These are phyloP conservation scores for Heliconius melpomene DNA, from an alignment of 1,140 invertebrate species.

Conservation along the genomic window DNA sequence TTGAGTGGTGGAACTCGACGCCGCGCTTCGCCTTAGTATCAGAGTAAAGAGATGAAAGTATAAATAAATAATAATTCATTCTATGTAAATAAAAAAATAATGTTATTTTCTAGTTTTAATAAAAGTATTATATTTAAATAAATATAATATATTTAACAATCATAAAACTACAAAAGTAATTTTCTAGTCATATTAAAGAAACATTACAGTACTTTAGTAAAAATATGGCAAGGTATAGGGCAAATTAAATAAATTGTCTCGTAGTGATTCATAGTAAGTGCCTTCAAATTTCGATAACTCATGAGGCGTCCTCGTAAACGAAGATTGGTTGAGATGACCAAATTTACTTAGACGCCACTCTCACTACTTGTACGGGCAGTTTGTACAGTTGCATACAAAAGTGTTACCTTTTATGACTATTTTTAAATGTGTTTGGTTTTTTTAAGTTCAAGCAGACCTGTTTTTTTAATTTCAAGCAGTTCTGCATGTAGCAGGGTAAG, in stretches of 20 bases:
- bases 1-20: no score
- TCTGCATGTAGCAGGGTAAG: no score
- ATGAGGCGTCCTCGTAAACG: slow-evolving; percentile 67
- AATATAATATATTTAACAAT: no score
- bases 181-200: not conserved
- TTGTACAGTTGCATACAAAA: slow-evolving; percentile 50
- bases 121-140: no score
- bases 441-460: no score
- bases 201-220: slow-evolving; percentile 2
- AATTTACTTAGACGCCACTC: slow-evolving; percentile 75
- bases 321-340: slow-evolving; percentile 74
- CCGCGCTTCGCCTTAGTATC: no score
- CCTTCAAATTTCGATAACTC: slow-evolving; percentile 72
- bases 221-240: slow-evolving; percentile 23
- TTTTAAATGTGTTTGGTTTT: not conserved
- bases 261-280: slow-evolving; percentile 69
- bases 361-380: slow-evolving; percentile 54
- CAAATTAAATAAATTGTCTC: slow-evolving; percentile 66
- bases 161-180: no score
- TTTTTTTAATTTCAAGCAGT: no score
- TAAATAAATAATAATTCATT: not conserved
- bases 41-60: no score
- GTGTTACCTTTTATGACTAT: not conserved
- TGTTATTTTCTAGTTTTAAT: no score
- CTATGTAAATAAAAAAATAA: no score